These are phyloP conservation scores for Pseudomyrmex pallidus DNA, from an alignment of 1,140 invertebrate genomes.

Conservation along the genomic window DNA sequence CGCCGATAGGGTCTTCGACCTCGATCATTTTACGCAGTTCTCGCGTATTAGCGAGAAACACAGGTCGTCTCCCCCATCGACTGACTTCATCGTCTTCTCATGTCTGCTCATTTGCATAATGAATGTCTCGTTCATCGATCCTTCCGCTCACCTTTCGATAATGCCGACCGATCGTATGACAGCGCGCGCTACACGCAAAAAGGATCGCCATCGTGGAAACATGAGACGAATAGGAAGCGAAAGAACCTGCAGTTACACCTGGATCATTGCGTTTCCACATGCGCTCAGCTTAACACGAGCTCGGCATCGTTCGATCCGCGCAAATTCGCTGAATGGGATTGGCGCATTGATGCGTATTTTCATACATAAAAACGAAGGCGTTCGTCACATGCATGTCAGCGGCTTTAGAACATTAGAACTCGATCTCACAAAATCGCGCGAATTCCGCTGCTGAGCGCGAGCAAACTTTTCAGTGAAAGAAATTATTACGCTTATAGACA, in stretches of 20 bases:
- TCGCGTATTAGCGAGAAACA: slow-evolving; percentile 30
- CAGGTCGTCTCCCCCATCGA: slow-evolving; percentile 40
- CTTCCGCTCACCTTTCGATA: slow-evolving; percentile 46
- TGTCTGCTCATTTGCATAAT: slow-evolving; percentile 46
- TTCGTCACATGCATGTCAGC: slow-evolving; percentile 25
- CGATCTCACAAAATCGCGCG: slow-evolving; percentile 31
- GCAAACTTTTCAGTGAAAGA: slow-evolving; percentile 4
- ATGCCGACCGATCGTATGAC: slow-evolving; percentile 54
- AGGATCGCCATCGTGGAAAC: slow-evolving; percentile 31
- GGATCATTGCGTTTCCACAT: slow-evolving; percentile 25
- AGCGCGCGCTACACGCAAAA: slow-evolving; percentile 42
- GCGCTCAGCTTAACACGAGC: slow-evolving; percentile 37
- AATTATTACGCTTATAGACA: not conserved
- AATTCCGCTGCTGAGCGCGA: not conserved
- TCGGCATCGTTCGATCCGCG: slow-evolving; percentile 17
- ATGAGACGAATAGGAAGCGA: slow-evolving; percentile 65
- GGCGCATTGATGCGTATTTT: not conserved
- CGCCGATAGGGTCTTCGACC: slow-evolving; percentile 44
- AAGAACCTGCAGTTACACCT: not conserved
- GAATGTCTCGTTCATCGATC: slow-evolving; percentile 41
- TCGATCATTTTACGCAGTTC: slow-evolving; percentile 59
- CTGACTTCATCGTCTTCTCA: slow-evolving; percentile 47
- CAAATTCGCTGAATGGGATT: slow-evolving; percentile 35
- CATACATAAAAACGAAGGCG: not conserved
- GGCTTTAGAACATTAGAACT: slow-evolving; percentile 6